These are phyloP conservation scores for Lasioglossum vierecki DNA, from an alignment of 2,888 invertebrate species.

Conservation along the genomic window DNA sequence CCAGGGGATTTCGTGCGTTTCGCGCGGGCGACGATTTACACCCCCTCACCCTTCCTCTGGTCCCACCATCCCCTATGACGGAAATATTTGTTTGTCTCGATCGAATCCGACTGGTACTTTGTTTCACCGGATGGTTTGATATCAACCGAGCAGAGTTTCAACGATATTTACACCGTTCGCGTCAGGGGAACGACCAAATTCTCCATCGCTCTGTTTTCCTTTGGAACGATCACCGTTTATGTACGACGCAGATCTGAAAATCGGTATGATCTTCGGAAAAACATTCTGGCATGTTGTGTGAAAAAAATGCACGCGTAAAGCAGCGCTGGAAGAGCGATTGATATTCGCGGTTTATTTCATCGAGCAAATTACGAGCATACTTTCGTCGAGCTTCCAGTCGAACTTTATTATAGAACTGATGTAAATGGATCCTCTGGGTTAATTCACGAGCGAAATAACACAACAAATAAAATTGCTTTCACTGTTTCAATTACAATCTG, in stretches of 20 bases:
- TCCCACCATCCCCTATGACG: not conserved
- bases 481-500: too few relatives aligned
- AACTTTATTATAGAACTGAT: too few relatives aligned
- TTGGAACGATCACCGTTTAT: not conserved
- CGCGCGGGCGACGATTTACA: constrained; percentile 46
- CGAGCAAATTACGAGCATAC: too few relatives aligned
- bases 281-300: too few relatives aligned
- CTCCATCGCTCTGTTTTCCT: not conserved
- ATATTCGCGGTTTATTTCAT: too few relatives aligned
- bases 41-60: not conserved
- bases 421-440: too few relatives aligned
- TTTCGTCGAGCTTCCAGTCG: too few relatives aligned
- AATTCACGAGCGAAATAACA: too few relatives aligned
- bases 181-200: not conserved
- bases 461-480: too few relatives aligned
- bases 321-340: too few relatives aligned
- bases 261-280: too few relatives aligned
- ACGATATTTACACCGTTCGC: not conserved
- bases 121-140: not conserved
- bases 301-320: too few relatives aligned
- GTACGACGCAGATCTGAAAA: not conserved
- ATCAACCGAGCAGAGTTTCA: not conserved
- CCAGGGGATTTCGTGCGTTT: constrained; percentile 55
- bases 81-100: constrained; percentile 52
- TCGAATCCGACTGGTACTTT: constrained; percentile 20